Evolutionary conservation across 2,797 vertebrate genomes (phyloP), one percentile per base, ranked within the genome.

Genomic region (Lepilemur septentrionalis): DNA sequence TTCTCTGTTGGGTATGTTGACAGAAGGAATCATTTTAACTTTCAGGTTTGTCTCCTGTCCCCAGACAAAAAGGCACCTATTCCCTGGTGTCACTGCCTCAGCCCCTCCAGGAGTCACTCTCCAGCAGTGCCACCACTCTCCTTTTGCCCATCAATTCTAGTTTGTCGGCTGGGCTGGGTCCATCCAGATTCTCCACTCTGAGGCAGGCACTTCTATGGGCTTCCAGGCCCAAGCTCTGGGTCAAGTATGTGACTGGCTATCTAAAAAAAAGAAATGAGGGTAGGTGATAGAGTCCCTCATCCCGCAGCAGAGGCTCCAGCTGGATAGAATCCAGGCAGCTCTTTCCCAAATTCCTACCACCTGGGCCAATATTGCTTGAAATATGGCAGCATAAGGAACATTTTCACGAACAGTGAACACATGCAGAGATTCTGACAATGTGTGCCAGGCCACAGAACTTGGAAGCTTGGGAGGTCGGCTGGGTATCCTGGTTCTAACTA

Each of bases 21-120:
- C 23, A 90, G 65, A 92, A 81, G 65, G 72, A 91, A 86, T 76
- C 17, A 46, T 73, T 95, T 90, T 61, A 89, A 92, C 50, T 43
- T 79, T 17, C 12, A 22, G 18, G 75, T 93, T 82, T 96, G 38
- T 38, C 50, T 55, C 48, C 80, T 79, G 69, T 70, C 41, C 69
- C 63, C 18, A 70, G 25, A 91, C 70, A 93, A 87, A 93, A 90
- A 93, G 70, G 67, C 35, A 84, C 55, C 69, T 89, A 41, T 38
- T 89, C 52, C 59, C 57, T 83, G 59, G 50, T 76, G 55, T 80
- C 63, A 32, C n/a, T n/a, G 20, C 46, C 72, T 70, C 65, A 7
- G 17, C 11, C 73, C 46, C 70, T 59, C 48, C 55, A 48, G 20
- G 61, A 57, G 46, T 81, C 67, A 78, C 63, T 32, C 8, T 63